Percentiles rank a stretch among this genome's conserved stretches.
These are phyloP conservation scores for Xylota segnis DNA, from an alignment of 2,888 invertebrate species.

Conservation along the genomic window DNA sequence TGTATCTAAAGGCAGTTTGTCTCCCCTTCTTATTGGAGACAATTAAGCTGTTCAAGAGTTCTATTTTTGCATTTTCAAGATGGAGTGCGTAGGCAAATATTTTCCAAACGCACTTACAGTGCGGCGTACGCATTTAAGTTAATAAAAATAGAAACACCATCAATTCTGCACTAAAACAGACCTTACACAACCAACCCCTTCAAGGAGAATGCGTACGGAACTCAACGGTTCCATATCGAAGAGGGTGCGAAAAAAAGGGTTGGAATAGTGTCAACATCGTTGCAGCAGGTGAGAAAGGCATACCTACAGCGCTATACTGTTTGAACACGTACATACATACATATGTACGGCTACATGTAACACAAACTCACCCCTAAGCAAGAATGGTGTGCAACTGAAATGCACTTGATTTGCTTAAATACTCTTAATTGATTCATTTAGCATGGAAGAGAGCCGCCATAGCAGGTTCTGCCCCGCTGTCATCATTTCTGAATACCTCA, in stretches of 20 bases:
- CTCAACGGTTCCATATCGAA: constrained; percentile 9
- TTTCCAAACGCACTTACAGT: constrained; percentile 30
- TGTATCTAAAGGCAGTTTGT: constrained; percentile 50
- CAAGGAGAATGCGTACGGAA: constrained; percentile 35
- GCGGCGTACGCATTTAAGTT: constrained; percentile 40
- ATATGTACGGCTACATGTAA: not conserved
- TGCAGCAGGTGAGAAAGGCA: constrained; percentile 54
- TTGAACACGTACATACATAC: not conserved
- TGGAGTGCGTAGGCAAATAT: constrained; percentile 52
- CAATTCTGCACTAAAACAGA: constrained; percentile 48
- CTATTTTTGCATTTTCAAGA: constrained; percentile 55
- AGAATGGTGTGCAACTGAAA: constrained; percentile 50
- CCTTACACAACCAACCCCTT: constrained; percentile 61
- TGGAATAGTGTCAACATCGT: constrained; percentile 64
- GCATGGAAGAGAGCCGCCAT: not conserved
- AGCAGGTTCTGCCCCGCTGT: constrained; percentile 26
- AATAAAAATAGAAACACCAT: constrained; percentile 28
- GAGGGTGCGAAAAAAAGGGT: constrained; percentile 64
- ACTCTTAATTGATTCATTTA: constrained; percentile 70
- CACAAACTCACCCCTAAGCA: constrained; percentile 20
- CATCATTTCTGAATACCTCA: constrained; percentile 48
- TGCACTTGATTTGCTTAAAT: constrained; percentile 72
- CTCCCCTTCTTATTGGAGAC: constrained; percentile 16
- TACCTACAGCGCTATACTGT: constrained; percentile 6
- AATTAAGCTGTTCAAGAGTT: constrained; percentile 58